Conservation (phyloP, 1,140 invertebrate genomes). For the Tenebrio molitor region DNA sequence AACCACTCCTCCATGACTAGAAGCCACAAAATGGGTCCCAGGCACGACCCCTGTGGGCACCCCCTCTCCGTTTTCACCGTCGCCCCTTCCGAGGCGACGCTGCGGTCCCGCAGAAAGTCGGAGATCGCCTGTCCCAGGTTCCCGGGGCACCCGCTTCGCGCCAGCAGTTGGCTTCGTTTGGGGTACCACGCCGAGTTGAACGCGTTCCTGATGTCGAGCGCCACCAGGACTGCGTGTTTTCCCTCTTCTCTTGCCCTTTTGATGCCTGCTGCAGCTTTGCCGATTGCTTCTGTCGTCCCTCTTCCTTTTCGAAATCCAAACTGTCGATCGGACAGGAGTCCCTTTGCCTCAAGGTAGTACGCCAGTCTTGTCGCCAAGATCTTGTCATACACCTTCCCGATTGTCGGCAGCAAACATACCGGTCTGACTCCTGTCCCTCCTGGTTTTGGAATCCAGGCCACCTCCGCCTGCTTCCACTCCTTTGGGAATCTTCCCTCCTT, state of each 20-base stretch:
- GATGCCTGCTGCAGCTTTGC: neutral
- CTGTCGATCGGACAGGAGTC: neutral
- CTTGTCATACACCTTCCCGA: constrained; percentile 56
- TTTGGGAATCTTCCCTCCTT: constrained; percentile 36
- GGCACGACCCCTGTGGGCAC: too few species aligned
- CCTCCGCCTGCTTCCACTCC: constrained; percentile 35
- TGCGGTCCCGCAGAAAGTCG: neutral
- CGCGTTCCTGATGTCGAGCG: constrained; percentile 40
- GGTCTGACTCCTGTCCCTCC: constrained; percentile 49
- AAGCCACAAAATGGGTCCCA: too few species aligned
- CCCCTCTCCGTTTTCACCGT: too few species aligned
- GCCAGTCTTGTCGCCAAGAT: constrained; percentile 50
- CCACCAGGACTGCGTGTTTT: constrained; percentile 3
- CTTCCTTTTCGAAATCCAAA: constrained; percentile 44
- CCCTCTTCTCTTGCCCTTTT: constrained; percentile 16
- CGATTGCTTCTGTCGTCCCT: constrained; percentile 29
- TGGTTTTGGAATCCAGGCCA: constrained; percentile 42
- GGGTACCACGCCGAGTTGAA: constrained; percentile 27
- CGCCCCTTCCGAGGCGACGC: too few species aligned
- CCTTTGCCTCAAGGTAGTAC: neutral
- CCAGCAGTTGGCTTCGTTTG: neutral
- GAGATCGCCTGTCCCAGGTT: neutral
- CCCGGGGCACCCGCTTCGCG: constrained; percentile 1
- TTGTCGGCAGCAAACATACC: constrained; percentile 59
- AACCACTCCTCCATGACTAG: too few species aligned